Base-by-base conservation (phyloP, 2,113 vertebrate species). In the Isurus oxyrinchus region DNA sequence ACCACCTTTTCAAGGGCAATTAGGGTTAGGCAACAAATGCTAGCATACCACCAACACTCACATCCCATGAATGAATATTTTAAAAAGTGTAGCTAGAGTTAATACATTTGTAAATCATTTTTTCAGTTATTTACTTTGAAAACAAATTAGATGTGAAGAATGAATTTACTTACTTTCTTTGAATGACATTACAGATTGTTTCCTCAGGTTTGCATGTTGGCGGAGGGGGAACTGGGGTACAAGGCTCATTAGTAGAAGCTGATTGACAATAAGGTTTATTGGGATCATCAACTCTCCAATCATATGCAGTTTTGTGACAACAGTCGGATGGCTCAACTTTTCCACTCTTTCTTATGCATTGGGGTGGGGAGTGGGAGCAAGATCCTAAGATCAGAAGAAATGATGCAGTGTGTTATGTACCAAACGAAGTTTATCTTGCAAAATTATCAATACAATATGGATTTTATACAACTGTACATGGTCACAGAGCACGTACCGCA, bases 231-330 rank as follows among this genome's bases (percentile, higher is more conserved):
- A 3, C 1, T 40, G 90, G 0, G 11, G 10, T 0, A 96, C 98
- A 98, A 35, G 97, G 81, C 5, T 97, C 2, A 0, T 97, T 6
- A 40, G 4, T 96, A 21, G 96, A 96, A 44, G 95, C 96, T 94
- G 95, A 96, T 86, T 11, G 27, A 96, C 98, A 98, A 49, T 96
- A 67, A 5, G 97, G 97, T 67, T 98, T 98, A 19, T 49, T 27
- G 4, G 97, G 96, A 94, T 98, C 97, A 0, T 57, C 0, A 23
- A 97, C 96, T 27, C 97, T 67, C 98, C 98, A 98, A 59, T 97
- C 97, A 66, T 97, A 97, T 2, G 98, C 97, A 0, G 98, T 98
- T 94, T 97, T 97, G 23, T 96, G 97, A 97, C 98, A 98, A 96
- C 98, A 98, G 35, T 44, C 87, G 55, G 97, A 95, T 0, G 95